Evolutionary conservation across 2,888 invertebrate species (phyloP), one percentile per base, ranked within the genome.

Genomic region (Melieria crassipennis): DNA sequence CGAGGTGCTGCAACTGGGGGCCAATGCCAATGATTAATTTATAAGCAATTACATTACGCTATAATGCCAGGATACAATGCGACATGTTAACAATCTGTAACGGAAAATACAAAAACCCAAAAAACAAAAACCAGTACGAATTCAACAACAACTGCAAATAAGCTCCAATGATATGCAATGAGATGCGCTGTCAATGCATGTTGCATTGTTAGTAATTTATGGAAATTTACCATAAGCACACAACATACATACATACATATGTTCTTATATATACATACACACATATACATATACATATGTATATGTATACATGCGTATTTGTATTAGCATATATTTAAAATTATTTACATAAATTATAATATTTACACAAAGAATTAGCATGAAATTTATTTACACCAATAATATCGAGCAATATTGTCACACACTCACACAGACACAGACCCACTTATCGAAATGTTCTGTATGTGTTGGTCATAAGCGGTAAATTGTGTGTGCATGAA

Each of bases 21-120:
- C 30, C 30, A 30, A 30, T 30, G 30, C 30, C 30, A 9, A 67
- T 67, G 52, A 67, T 48, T 67, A 60, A 67, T 67, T 67, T 67
- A 60, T 67, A 67, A 60, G 67, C 60, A 67, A 67, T 67, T 67
- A 67, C 58, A 60, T 60, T 60, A 67, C 30, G 60, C 11, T 45
- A n/a, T 45, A 67, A 67, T 67, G 67, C 67, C 43, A 5, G n/a
- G 43, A 52, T 60, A 42, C 60, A 58, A 50, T 66, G 45, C 43
- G 52, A 43, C 43, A 61, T 67, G 60, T 61, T 60, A 61, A 67
- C 58, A 58, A 50, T 47, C 48, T 63, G 57, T 47, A 47, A 42
- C 30, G n/a, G 48, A 7, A 50, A 66, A 58, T 16, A 9, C 48
- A 16, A 57, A 48, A 16, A 16, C 42, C 48, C n/a, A 58, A 48